phyloP scores from a whole-genome alignment of 2,888 invertebrate genomes.

The Agrochola macilenta region DNA sequence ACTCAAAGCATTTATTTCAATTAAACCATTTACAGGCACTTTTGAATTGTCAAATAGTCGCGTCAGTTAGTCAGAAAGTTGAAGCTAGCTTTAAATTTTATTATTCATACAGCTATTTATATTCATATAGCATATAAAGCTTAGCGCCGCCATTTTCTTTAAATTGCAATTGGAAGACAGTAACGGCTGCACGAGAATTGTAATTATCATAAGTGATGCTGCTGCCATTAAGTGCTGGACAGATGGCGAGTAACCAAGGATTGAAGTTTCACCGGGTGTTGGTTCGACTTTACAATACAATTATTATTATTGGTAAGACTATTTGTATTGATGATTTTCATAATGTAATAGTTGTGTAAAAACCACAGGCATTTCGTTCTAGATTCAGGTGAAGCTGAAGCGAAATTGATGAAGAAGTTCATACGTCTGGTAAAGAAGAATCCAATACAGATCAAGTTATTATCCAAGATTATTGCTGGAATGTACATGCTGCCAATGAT shows the following conservation, averaged over 20 bases:
- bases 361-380: neutral
- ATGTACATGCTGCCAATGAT: constrained; percentile 22
- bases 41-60: too few species aligned
- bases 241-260: constrained; percentile 13
- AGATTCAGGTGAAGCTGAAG: neutral
- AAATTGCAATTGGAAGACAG: neutral
- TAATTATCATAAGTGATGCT: constrained; percentile 3
- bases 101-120: neutral
- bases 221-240: constrained; percentile 31
- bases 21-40: too few species aligned
- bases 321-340: neutral
- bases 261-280: constrained; percentile 6
- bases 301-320: constrained; percentile 12
- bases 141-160: neutral
- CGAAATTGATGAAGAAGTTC: constrained; percentile 23
- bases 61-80: too few species aligned
- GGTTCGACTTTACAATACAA: constrained; percentile 25
- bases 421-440: constrained; percentile 19
- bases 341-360: neutral
- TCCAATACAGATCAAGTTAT: constrained; percentile 11
- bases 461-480: constrained; percentile 9
- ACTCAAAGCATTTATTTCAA: too few species aligned
- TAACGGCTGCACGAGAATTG: neutral
- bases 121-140: neutral
- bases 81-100: too few species aligned